Conservation (phyloP, 1,140 invertebrate species). For the Spodoptera litura region DNA sequence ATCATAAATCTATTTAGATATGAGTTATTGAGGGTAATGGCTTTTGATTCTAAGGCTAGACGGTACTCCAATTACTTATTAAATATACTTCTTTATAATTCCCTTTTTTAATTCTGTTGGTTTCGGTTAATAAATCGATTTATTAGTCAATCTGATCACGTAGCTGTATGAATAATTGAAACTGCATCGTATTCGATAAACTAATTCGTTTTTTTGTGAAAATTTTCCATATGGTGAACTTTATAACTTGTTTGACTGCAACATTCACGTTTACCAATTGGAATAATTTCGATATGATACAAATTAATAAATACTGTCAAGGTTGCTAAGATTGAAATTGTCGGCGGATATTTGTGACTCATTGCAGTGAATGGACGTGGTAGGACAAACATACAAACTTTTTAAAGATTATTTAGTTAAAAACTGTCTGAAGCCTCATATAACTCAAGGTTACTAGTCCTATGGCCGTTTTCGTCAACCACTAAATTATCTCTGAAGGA, state of each 20-base stretch:
- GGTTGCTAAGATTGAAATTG: slow-evolving; percentile 38
- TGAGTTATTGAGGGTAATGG: slow-evolving; percentile 22
- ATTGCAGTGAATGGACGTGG: slow-evolving; percentile 45
- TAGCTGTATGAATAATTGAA: background rate
- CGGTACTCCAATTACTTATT: background rate
- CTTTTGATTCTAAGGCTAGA: background rate
- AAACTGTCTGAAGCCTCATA: too few species aligned
- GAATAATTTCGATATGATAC: slow-evolving; percentile 8
- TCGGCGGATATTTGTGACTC: slow-evolving; percentile 45
- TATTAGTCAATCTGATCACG: background rate
- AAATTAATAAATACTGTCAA: slow-evolving; percentile 45
- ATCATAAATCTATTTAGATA: background rate
- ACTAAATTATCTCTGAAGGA: too few species aligned
- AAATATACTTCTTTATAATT: background rate
- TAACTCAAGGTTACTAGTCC: too few species aligned
- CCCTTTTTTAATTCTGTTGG: background rate
- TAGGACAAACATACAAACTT: slow-evolving; percentile 40
- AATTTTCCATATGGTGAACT: background rate
- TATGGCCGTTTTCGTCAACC: too few species aligned
- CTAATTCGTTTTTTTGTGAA: background rate
- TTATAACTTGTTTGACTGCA: background rate
- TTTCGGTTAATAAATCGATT: background rate
- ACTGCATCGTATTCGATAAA: background rate
- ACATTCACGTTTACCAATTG: background rate
- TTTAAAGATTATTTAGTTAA: too few species aligned